phyloP scores from a whole-genome alignment of 2,797 vertebrate genomes.

The Cyprinella venusta region DNA sequence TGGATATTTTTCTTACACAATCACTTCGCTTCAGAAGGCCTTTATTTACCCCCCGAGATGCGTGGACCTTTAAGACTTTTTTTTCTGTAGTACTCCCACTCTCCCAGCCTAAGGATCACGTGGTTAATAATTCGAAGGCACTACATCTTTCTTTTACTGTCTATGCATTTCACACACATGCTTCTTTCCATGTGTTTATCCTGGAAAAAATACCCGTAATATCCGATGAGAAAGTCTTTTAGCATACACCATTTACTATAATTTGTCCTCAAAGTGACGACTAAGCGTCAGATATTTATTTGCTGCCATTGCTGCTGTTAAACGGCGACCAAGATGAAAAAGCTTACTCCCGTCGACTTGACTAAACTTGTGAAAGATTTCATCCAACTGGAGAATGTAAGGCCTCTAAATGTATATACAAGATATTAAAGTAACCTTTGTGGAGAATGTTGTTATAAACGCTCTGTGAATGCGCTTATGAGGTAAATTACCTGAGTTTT shows the following conservation, averaged over 20 bases:
- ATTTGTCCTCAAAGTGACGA: background rate
- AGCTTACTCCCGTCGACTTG: constrained; percentile 75
- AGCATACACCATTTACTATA: background rate
- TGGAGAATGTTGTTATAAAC: background rate
- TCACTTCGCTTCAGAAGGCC: too few species aligned
- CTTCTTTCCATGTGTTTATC: background rate
- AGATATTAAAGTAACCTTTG: background rate
- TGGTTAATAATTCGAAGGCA: background rate
- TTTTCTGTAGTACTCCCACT: too few species aligned
- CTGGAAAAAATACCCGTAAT: background rate
- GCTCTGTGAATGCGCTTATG: background rate
- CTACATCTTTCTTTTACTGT: too few species aligned
- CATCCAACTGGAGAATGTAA: constrained; percentile 85
- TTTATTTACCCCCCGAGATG: too few species aligned
- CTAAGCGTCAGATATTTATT: background rate
- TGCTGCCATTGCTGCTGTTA: background rate
- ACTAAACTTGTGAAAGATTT: constrained; percentile 83
- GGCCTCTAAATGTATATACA: constrained; percentile 1
- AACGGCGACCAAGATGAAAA: constrained; percentile 61
- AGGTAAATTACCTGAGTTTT: background rate
- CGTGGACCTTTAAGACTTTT: too few species aligned
- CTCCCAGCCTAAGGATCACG: background rate
- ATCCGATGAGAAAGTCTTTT: background rate
- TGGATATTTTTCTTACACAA: too few species aligned
- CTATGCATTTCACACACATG: too few species aligned